phyloP scores from a whole-genome alignment of 2,113 vertebrate species.

The Brachyhypopomus occidentalis region DNA sequence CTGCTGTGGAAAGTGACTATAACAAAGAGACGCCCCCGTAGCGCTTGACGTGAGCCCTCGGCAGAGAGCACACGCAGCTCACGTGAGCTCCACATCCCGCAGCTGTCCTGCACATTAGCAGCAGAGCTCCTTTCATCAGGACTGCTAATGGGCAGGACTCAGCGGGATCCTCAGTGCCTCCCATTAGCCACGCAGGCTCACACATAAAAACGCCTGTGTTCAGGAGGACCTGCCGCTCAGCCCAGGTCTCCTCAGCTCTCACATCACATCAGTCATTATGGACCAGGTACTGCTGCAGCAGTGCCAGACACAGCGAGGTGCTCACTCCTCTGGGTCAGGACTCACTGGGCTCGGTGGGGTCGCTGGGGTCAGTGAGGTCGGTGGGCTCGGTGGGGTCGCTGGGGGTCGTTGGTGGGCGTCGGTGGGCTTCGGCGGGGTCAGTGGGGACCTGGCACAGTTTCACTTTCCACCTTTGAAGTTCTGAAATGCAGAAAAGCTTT shows the following conservation, averaged over 20 bases:
- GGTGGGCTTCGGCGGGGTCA: no score
- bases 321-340: not conserved
- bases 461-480: not conserved
- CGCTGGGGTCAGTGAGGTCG: no score
- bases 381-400: no score
- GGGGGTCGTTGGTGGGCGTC: no score
- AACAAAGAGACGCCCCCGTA: not conserved
- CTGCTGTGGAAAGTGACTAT: no score
- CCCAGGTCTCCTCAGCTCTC: slow-evolving; percentile 8
- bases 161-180: slow-evolving; percentile 32
- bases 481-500: not conserved
- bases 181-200: not conserved
- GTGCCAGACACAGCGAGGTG: not conserved
- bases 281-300: slow-evolving; percentile 9
- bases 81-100: no score
- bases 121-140: slow-evolving; percentile 26
- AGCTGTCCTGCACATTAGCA: no score
- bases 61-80: no score
- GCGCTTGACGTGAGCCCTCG: not conserved
- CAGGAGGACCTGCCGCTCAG: slow-evolving; percentile 11
- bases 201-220: slow-evolving; percentile 31
- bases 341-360: no score
- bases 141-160: slow-evolving; percentile 28
- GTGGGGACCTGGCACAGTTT: not conserved
- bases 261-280: slow-evolving; percentile 15